Evolutionary conservation across 1,140 invertebrate species (phyloP), one percentile per base, ranked within the genome.

Genomic region (Oscheius sp.): DNA sequence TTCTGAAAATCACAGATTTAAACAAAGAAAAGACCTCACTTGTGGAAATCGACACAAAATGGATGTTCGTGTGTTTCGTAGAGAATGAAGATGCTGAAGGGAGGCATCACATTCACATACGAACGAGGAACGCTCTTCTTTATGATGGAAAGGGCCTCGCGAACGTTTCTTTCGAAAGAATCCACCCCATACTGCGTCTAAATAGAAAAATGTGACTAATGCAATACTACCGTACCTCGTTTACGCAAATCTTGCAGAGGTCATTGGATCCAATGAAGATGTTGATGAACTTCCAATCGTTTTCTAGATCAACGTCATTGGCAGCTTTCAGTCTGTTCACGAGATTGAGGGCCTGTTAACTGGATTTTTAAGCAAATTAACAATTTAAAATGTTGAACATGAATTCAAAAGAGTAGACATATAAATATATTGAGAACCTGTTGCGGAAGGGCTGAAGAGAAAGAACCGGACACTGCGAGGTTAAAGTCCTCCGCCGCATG

Each of bases 221-320:
- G 32, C 15, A 23, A 23, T 3, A 36, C 13, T 23, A 38, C 15
- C 18, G 26, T 23, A 68, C 66, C 66, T 36, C 35, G 45, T 68
- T 68, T 0, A 36, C 20, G 26, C 52, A 58, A 28, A 59, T 28
- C n/a, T 68, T 36, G 23, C 67, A 68, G 23, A 68, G 35, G 31
- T 68, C 67, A 23, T 68, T 68, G 18, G 52, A 55, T 0, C 67
- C 67, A 15, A 68, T 68, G 55, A 68, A 68, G 36, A 68, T 59
- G 23, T 68, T 68, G 15, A 68, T 20, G n/a, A 68, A 42, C 23
- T 68, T 68, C 67, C 67, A 68, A 18, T 3, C 36, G 1, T 59
- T 42, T 26, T n/a, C n/a, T 20, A 23, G 38, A 18, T 61, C 52
- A 18, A 3, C 31, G 3, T 55, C 52, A 26, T 58, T 20, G 1